Base-by-base conservation (phyloP, 2,888 invertebrate species). In the Perdita meconis region DNA sequence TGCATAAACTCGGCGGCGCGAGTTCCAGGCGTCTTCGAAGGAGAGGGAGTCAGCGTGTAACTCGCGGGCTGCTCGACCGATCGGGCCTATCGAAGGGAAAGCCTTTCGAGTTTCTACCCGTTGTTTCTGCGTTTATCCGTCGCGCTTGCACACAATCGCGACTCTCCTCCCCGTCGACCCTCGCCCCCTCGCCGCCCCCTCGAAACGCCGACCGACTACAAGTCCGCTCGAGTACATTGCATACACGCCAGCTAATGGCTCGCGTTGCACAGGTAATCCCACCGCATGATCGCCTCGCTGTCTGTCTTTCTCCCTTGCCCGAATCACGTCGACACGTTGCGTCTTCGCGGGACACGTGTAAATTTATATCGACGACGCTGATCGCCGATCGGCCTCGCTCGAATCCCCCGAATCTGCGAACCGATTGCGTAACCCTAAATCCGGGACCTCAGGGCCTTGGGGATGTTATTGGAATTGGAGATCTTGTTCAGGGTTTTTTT, bases 221-320 rank as follows among this genome's bases (percentile, higher is more conserved):
- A 85, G 87, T 84, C 78, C 83, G 80, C 81, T 88, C 75, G 81
- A 88, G 87, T 88, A 87, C 85, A 88, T 63, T 86, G 88, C 86
- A 88, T 80, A 88, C 88, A 88, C 70, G 78, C 66, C 81, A 68
- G 82, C 86, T 87, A 87, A 87, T 87, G 87, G 87, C 82, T 83
- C 87, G 65, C 85, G 55, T 74, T 85, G 81, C 84, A 83, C 83
- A 78, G 82, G 78, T 87, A 85, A 86, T 85, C 84, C 83, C 76
- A 83, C 81, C 86, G 77, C 81, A 80, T 75, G 78, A 83, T 71
- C 80, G 84, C 70, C n/a, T n/a, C n/a, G n/a, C n/a, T n/a, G n/a
- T n/a, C n/a, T n/a, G n/a, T n/a, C n/a, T n/a, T n/a, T n/a, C 74
- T 73, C 53, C 57, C 61, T 61, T 73, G 75, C 59, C 26, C 51